A percentile compares a stretch with the other conserved stretches of the same genome.
Conservation (phyloP, 2,888 invertebrate species). For the Encarsia formosa region DNA sequence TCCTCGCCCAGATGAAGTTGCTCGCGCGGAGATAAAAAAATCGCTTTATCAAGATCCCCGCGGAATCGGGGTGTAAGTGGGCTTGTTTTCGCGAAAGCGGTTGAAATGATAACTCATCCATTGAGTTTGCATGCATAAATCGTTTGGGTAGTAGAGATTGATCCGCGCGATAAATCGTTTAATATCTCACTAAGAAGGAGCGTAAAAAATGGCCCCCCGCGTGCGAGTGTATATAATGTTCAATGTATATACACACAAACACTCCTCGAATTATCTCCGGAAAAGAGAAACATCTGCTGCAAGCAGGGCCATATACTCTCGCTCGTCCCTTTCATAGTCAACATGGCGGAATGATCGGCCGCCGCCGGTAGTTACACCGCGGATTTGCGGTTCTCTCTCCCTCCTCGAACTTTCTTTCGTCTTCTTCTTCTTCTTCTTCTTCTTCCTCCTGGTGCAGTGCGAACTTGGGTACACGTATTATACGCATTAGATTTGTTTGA, state of each 20-base stretch:
- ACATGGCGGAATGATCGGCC: slow-evolving; percentile 50
- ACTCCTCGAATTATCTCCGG: slow-evolving; percentile 35
- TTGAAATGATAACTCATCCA: background rate
- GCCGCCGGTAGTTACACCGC: slow-evolving; percentile 19
- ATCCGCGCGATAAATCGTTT: slow-evolving; percentile 24
- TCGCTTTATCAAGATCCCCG: too few species aligned
- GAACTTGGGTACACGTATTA: too few species aligned
- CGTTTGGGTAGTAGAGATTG: slow-evolving; percentile 8
- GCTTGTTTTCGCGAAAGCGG: too few species aligned
- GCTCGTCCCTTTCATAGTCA: slow-evolving; percentile 44
- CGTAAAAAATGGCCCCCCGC: slow-evolving; percentile 5
- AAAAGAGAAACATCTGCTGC: slow-evolving; percentile 42
- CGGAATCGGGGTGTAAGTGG: too few species aligned
- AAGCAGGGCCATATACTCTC: slow-evolving; percentile 27
- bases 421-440: too few species aligned
- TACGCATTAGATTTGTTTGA: too few species aligned
- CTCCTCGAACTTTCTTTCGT: background rate
- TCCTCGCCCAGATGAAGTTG: too few species aligned
- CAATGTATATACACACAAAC: slow-evolving; percentile 30
- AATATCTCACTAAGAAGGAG: slow-evolving; percentile 8
- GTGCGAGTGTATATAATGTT: background rate
- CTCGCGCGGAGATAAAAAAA: too few species aligned
- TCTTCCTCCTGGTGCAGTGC: too few species aligned
- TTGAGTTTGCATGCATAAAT: background rate
- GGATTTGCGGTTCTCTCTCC: slow-evolving; percentile 46